A percentile compares a stretch with the other conserved stretches of the same genome.
phyloP scores from a whole-genome alignment of 1,140 invertebrate genomes.

The Drosophila pachea region DNA sequence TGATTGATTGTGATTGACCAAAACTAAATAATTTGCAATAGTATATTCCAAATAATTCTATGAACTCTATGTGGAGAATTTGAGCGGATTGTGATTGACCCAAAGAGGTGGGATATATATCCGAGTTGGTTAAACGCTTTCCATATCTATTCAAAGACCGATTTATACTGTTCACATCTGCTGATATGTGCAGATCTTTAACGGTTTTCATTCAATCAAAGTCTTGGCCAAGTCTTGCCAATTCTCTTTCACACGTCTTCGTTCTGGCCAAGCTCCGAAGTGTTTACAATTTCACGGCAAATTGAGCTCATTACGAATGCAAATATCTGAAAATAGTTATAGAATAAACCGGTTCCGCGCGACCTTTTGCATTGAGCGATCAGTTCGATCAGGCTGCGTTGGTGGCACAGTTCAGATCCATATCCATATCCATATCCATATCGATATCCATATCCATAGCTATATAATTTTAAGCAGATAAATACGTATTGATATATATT shows the following conservation, averaged over 20 bases:
- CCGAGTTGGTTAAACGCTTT: too few relatives aligned
- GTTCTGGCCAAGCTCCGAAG: slow-evolving; percentile 43
- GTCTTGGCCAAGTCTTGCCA: background rate
- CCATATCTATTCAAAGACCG: too few relatives aligned
- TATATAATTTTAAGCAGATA: background rate
- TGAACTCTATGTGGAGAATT: too few relatives aligned
- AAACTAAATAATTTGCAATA: too few relatives aligned
- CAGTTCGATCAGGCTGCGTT: slow-evolving; percentile 60
- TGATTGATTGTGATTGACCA: too few relatives aligned
- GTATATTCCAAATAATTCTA: too few relatives aligned
- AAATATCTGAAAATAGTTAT: slow-evolving; percentile 52
- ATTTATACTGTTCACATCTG: background rate
- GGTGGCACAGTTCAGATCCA: slow-evolving; percentile 52
- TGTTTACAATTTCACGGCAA: slow-evolving; percentile 74
- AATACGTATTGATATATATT: background rate
- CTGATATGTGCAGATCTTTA: background rate
- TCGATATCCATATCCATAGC: too few relatives aligned
- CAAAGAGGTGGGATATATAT: too few relatives aligned
- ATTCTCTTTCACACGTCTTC: slow-evolving; percentile 21
- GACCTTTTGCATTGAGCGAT: slow-evolving; percentile 69
- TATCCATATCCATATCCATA: background rate
- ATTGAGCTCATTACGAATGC: slow-evolving; percentile 72
- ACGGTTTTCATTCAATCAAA: background rate
- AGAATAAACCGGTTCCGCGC: slow-evolving; percentile 62
- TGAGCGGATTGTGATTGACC: too few relatives aligned